Base-by-base conservation (phyloP, 2,888 invertebrate genomes). In the Ophraella communa region DNA sequence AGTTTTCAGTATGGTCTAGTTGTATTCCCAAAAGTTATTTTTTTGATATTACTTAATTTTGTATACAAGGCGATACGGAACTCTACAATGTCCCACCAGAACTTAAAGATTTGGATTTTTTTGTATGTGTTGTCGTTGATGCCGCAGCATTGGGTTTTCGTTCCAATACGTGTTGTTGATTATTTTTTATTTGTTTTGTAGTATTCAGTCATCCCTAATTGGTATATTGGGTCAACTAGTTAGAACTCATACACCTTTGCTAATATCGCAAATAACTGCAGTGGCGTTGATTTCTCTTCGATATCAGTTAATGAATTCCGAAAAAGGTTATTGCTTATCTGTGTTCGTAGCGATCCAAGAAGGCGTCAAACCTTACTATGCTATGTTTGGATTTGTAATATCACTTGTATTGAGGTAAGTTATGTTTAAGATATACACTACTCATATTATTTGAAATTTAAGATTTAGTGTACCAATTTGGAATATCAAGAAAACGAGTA, bases 221-320 rank as follows among this genome's bases (percentile, higher is more conserved):
- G 85, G 86, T 57, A 85, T 86, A 1, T 76, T 90, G 5, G 87
- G 87, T 0, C 89, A 91, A 75, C 78, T 92, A 30, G 87, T 88
- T 1, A 85, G 91, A 35, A 87, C 88, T 79, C 91, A 90, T 78
- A 83, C 86, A 0, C 84, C 88, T 1, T 83, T 89, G 69, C 74
- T 93, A 5, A 83, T 90, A 0, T 87, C 91, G 0, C 91, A 91
- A 78, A 78, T 91, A 3, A 86, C 87, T 0, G 89, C 88, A 1
- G 86, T 91, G 30, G 72, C 90, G 0, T 77, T 92, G 4, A 79
- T 92, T 70, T 85, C 87, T 0, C 82, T 89, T 0, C 83, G 87
- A 62, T 81, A 84, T 67, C 88, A 88, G 77, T 72, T 87, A 45
- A 79, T 79, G 1, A 76, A 78, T 59, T 78, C 84, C 7, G 55